Evolutionary conservation across 2,888 invertebrate species (phyloP).

Genomic region (Dolichopus griseipennis): DNA sequence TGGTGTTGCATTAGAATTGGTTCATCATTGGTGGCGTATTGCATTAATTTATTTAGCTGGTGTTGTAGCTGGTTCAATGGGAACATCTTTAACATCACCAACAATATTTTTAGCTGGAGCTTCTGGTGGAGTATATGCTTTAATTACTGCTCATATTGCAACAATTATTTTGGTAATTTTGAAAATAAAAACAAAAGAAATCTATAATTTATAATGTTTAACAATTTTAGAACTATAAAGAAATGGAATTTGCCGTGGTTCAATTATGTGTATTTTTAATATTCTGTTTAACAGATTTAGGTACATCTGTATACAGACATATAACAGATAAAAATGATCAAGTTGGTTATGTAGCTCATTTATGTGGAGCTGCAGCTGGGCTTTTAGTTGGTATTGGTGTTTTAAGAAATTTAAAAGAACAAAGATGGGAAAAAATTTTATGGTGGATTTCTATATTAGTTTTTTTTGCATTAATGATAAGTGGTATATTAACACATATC

Average conservation of each 20-base stretch:
- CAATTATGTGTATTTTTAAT: slow-evolving; percentile 75
- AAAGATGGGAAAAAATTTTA: slow-evolving; percentile 68
- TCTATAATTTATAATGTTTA: slow-evolving; percentile 26
- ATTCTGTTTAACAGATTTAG: slow-evolving; percentile 74
- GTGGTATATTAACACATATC: slow-evolving; percentile 64
- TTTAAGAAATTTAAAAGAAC: slow-evolving; percentile 70
- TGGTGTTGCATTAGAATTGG: slow-evolving; percentile 92
- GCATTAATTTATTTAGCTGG: slow-evolving; percentile 73
- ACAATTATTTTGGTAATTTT: slow-evolving; percentile 65
- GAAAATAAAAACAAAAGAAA: neutral
- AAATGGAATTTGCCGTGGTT: slow-evolving; percentile 89
- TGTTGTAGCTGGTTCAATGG: slow-evolving; percentile 75
- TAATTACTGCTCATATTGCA: slow-evolving; percentile 87
- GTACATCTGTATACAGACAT: slow-evolving; percentile 86
- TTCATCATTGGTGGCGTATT: slow-evolving; percentile 92
- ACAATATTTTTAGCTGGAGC: slow-evolving; percentile 80
- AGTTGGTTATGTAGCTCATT: slow-evolving; percentile 89
- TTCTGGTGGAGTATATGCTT: slow-evolving; percentile 89
- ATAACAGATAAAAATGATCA: slow-evolving; percentile 59
- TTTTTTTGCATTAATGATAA: slow-evolving; percentile 60
- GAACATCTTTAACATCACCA: slow-evolving; percentile 72
- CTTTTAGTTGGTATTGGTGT: slow-evolving; percentile 71
- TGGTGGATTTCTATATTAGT: slow-evolving; percentile 73
- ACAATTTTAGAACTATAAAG: slow-evolving; percentile 77
- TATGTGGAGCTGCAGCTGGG: slow-evolving; percentile 86